These are phyloP conservation scores for Ptychoptera contaminata DNA, from an alignment of 2,888 invertebrate genomes.

Conservation along the genomic window DNA sequence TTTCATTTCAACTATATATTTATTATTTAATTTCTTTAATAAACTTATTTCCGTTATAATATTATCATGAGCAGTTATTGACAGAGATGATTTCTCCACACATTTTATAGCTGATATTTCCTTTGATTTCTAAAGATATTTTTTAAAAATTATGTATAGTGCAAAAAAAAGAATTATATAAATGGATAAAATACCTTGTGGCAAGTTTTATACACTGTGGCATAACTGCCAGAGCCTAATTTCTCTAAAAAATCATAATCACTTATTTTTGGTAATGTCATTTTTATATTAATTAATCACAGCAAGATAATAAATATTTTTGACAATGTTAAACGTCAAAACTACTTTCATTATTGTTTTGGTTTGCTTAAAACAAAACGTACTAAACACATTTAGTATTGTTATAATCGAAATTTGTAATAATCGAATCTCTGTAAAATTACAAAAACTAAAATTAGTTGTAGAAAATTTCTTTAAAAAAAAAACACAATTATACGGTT, in stretches of 20 bases:
- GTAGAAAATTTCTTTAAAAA: too few species aligned
- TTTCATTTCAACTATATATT: conserved; percentile 65
- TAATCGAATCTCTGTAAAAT: too few species aligned
- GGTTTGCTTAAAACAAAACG: too few species aligned
- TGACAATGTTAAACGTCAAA: too few species aligned
- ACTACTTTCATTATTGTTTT: too few species aligned
- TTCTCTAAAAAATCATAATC: conserved; percentile 57
- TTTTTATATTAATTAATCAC: too few species aligned
- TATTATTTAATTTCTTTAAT: conserved; percentile 60
- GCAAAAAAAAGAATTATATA: conserved; percentile 5
- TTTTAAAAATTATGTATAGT: too few species aligned
- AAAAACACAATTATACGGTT: too few species aligned
- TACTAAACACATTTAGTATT: too few species aligned
- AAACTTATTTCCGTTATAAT: conserved; percentile 68
- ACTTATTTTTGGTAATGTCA: conserved; percentile 28
- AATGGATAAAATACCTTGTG: conserved; percentile 18
- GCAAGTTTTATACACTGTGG: conserved; percentile 65
- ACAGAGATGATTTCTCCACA: conserved; percentile 54
- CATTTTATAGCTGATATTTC: conserved; percentile 70
- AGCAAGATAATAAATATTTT: too few species aligned
- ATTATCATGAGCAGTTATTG: conserved; percentile 58
- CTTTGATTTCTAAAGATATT: conserved; percentile 35
- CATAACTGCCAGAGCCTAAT: conserved; percentile 70
- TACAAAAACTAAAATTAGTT: too few species aligned
- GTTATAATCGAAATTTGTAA: too few species aligned